Evolutionary conservation across 2,888 invertebrate species (phyloP).

Genomic region (Sphaeridia pumilis): DNA sequence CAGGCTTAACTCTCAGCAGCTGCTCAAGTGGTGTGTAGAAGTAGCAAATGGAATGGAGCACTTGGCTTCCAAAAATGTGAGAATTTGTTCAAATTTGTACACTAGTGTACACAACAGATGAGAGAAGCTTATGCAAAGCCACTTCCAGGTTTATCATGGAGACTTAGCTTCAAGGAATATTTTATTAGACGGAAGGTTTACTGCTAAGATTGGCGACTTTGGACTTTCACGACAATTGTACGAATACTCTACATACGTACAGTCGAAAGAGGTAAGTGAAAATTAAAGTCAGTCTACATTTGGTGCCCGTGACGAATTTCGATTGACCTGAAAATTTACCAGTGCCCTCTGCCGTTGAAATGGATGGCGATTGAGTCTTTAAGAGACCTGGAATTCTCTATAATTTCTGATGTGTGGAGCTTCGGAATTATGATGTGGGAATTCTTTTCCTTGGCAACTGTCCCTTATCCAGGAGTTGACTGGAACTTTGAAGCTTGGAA

Average conservation of each 20-base stretch:
- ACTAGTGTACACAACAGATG: neutral
- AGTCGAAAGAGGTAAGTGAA: neutral
- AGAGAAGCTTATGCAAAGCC: neutral
- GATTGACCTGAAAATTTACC: neutral
- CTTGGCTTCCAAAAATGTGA: neutral
- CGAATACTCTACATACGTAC: conserved; percentile 4
- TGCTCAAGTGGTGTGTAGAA: neutral
- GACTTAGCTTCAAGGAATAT: conserved; percentile 10
- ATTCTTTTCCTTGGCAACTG: conserved; percentile 9
- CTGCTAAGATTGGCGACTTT: conserved; percentile 11
- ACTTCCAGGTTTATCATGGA: conserved; percentile 9
- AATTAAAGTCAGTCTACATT: no score
- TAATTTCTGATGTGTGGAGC: conserved; percentile 15
- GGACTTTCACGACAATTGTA: neutral
- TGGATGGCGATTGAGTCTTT: conserved; percentile 17
- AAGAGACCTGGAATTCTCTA: conserved; percentile 14
- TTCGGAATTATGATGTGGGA: conserved; percentile 15
- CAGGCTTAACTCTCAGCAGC: neutral
- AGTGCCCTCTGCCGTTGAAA: conserved; percentile 17
- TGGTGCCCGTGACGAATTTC: neutral
- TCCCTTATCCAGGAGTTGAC: conserved; percentile 14
- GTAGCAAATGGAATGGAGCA: neutral
- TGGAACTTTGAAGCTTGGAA: conserved; percentile 15
- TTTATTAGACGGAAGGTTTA: neutral
- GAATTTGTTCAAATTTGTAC: neutral